Base-by-base conservation (phyloP, 2,888 invertebrate species). In the Cataglyphis rosenhaueri region DNA sequence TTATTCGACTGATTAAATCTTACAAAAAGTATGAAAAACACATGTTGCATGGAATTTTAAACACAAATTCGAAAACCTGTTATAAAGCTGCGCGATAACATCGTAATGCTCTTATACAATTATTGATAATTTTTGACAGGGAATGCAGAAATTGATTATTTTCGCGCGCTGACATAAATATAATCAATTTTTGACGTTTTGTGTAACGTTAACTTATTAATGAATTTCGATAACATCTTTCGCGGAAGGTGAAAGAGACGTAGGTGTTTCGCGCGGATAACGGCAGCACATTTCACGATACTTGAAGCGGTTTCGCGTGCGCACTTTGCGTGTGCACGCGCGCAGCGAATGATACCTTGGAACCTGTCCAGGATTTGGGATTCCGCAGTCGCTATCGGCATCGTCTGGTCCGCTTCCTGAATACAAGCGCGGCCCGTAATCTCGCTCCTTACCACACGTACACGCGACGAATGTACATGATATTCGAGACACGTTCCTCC, bases 401-500 rank as follows among this genome's bases (percentile, higher is more conserved):
- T 64, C 44, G 64, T 68, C 55, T 57, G 44, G 55, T 81, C 35
- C 78, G 66, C 48, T 59, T 59, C 48, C 71, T 71, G 59, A 78
- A 76, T 61, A 55, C 55, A 79, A 83, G 65, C 66, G 38, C 65
- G 59, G 52, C 65, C 52, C 32, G 70, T 68, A 62, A 62, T 81
- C 81, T 55, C 48, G 64, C 84, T 82, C 48, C 71, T 65, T 74
- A 71, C 41, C 25, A 25, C 84, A 15, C 57, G 71, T 59, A 44
- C 65, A 64, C 52, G 52, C 29, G 71, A 15, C 52, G 65, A 41
- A 55, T 38, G 52, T 64, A 55, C 32, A 29, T 18, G 76, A 78
- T 81, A 87, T 87, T 86, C 86, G 81, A 52, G 75, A 82, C 83
- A 83, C 83, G 83, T 82, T 55, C 55, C 68, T 82, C 66, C 70